Conservation (phyloP, 2,113 vertebrate species). For the Geococcyx californianus region DNA sequence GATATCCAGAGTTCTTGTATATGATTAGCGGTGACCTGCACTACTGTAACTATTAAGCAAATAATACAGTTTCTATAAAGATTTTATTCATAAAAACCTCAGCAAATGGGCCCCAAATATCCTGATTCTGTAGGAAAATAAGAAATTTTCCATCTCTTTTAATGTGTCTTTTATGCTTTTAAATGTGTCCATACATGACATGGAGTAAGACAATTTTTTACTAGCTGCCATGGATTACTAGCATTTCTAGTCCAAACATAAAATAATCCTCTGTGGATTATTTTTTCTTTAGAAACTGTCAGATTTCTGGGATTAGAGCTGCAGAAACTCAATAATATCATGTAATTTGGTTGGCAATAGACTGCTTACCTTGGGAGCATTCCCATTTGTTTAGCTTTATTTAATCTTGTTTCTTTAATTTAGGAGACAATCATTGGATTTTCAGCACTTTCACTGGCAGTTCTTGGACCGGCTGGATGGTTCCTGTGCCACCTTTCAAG, state of each 20-base stretch:
- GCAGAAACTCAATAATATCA: neutral
- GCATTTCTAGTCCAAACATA: neutral
- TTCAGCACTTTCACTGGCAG: slow-evolving; percentile 71
- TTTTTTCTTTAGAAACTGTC: neutral
- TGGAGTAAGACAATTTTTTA: neutral
- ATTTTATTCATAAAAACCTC: neutral
- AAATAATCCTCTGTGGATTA: neutral
- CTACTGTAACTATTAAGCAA: neutral
- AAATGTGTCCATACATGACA: neutral
- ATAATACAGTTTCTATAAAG: neutral
- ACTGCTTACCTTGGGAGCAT: neutral
- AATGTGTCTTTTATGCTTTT: neutral
- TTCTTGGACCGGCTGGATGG: slow-evolving; percentile 82
- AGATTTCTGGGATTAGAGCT: neutral
- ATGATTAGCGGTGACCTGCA: neutral
- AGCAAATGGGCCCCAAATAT: neutral
- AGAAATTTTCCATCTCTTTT: neutral
- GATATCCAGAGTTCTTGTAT: neutral
- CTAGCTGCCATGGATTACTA: neutral
- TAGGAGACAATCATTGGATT: slow-evolving; percentile 79
- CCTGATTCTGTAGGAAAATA: neutral
- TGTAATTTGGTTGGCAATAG: neutral
- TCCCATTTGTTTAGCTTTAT: neutral
- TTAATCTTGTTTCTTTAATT: slow-evolving; percentile 40
- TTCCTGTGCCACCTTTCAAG: slow-evolving; percentile 78